Evolutionary conservation across 2,888 invertebrate genomes (phyloP).

Genomic region (Cecidostiba fungosa): DNA sequence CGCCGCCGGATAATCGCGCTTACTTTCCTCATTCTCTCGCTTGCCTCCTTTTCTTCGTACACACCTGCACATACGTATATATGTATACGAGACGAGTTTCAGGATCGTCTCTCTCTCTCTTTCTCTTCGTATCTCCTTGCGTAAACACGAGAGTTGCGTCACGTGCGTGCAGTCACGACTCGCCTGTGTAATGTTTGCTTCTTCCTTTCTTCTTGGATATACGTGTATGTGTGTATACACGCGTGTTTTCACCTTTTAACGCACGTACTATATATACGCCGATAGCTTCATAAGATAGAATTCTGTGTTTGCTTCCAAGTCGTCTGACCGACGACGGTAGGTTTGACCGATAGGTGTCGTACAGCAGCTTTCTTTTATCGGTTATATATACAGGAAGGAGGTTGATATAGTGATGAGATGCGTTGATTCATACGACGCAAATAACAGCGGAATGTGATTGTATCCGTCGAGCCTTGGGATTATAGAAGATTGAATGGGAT

Average conservation of each 20-base stretch:
- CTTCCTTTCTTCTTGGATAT: constrained; percentile 18
- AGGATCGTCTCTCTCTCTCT: constrained; percentile 3
- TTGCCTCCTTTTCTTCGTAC: background rate
- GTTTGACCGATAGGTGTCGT: background rate
- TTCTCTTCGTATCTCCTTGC: background rate
- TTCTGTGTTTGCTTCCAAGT: background rate
- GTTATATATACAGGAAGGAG: background rate
- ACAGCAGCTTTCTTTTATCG: background rate
- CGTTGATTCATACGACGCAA: background rate
- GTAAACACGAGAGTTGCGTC: constrained; percentile 35
- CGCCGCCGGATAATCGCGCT: background rate
- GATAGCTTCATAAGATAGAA: background rate
- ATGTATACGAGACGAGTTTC: background rate
- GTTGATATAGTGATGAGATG: background rate
- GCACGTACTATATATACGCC: background rate
- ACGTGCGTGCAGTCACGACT: constrained; percentile 14
- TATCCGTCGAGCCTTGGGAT: background rate
- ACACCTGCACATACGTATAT: background rate
- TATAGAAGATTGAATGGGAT: background rate
- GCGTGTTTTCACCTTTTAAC: constrained; percentile 21
- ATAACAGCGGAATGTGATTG: background rate
- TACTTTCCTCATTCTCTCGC: background rate
- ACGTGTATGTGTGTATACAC: no score
- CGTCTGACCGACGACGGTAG: background rate
- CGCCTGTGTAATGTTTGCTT: background rate